Evolutionary conservation across 2,113 vertebrate species (phyloP).

Genomic region (Nannospalax galili): DNA sequence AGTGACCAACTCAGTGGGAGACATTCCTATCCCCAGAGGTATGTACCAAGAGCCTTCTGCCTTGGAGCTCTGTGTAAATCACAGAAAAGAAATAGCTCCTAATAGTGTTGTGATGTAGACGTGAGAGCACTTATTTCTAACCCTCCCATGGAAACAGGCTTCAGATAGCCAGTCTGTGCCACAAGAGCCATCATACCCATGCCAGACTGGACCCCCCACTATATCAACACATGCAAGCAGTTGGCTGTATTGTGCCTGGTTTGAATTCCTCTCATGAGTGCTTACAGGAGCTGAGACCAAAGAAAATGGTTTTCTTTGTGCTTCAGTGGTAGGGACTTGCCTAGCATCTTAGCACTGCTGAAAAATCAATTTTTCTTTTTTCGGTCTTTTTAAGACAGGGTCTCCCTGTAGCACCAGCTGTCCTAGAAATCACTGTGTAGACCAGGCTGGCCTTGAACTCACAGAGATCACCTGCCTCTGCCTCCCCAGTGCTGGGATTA

Average conservation of each 20-base stretch:
- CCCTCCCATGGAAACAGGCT: background rate
- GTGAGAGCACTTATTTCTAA: background rate
- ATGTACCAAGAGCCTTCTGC: background rate
- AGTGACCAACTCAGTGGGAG: background rate
- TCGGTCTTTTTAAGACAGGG: too few relatives aligned
- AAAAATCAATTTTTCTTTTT: background rate
- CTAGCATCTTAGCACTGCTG: background rate
- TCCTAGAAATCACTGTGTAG: too few relatives aligned
- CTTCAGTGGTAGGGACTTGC: background rate
- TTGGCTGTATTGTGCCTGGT: fast-evolving
- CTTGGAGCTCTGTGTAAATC: background rate
- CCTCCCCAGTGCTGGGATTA: too few relatives aligned
- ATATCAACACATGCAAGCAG: background rate
- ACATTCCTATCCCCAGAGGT: constrained; percentile 75
- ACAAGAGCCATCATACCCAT: fast-evolving
- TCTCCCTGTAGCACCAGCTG: too few relatives aligned
- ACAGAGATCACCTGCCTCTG: too few relatives aligned
- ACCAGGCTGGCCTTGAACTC: too few relatives aligned
- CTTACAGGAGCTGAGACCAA: background rate
- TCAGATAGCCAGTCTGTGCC: background rate
- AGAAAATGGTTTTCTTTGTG: background rate
- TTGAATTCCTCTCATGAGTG: background rate
- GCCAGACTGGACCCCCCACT: background rate
- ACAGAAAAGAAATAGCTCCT: background rate
- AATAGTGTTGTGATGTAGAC: background rate